Percentiles rank a stretch among this genome's conserved stretches.
Conservation (phyloP, 1,140 invertebrate genomes). For the Temnothorax curvispinosus region DNA sequence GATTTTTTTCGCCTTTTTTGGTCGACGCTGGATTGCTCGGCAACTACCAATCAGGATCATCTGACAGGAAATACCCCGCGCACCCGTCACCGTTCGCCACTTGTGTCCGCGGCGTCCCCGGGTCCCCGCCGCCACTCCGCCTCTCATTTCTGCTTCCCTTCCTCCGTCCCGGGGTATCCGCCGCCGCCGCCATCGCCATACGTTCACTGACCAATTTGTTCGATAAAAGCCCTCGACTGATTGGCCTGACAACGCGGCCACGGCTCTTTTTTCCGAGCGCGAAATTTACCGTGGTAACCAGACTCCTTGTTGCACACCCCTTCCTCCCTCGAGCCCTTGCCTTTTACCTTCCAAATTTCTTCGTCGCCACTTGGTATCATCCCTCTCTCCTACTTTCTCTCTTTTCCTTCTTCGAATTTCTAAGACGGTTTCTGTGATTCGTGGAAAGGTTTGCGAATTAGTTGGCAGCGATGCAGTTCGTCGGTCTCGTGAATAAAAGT, state of each 20-base stretch:
- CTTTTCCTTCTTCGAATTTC: slow-evolving; percentile 35
- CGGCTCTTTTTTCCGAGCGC: slow-evolving; percentile 80
- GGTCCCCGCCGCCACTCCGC: slow-evolving; percentile 31
- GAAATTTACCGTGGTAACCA: slow-evolving; percentile 80
- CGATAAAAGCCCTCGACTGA: slow-evolving; percentile 85
- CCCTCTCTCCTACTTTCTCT: not conserved
- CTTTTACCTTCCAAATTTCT: slow-evolving; percentile 33
- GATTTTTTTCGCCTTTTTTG: slow-evolving; percentile 78
- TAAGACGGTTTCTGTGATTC: slow-evolving; percentile 43
- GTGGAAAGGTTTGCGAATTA: slow-evolving; percentile 46
- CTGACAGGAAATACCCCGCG: slow-evolving; percentile 81
- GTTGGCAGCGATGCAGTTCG: slow-evolving; percentile 33
- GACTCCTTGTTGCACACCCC: slow-evolving; percentile 39
- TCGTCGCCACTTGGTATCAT: not conserved
- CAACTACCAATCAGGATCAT: slow-evolving; percentile 86
- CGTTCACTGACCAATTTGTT: slow-evolving; percentile 84
- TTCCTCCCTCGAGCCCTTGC: slow-evolving; percentile 20
- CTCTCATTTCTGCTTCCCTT: slow-evolving; percentile 49
- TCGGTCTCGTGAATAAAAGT: not conserved
- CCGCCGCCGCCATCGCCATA: slow-evolving; percentile 72
- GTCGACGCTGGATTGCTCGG: slow-evolving; percentile 81
- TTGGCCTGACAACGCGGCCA: slow-evolving; percentile 83
- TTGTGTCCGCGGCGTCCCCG: slow-evolving; percentile 60
- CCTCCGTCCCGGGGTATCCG: slow-evolving; percentile 51
- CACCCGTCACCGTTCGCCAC: slow-evolving; percentile 67